Evolutionary conservation across 1,140 invertebrate species (phyloP).

Genomic region (Ceratosolen solmsi): DNA sequence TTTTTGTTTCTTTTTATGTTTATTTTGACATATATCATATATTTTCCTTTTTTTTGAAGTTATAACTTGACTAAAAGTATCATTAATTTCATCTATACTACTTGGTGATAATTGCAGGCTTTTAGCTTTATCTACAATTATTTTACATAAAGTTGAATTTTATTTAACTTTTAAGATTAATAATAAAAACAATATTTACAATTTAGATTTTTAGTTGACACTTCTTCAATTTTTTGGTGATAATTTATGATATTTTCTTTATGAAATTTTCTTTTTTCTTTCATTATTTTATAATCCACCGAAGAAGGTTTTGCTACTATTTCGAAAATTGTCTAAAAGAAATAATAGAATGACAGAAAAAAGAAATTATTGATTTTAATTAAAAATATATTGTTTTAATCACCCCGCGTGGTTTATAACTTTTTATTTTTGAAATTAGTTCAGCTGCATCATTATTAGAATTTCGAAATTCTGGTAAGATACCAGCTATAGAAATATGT

Average conservation of each 20-base stretch:
- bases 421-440: conserved; percentile 85
- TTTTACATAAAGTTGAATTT: neutral
- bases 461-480: conserved; percentile 67
- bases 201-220: neutral
- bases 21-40: conserved; percentile 74
- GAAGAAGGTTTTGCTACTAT: conserved; percentile 87
- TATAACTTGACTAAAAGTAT: conserved; percentile 74
- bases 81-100: conserved; percentile 66
- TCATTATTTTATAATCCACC: conserved; percentile 81
- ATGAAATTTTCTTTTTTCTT: conserved; percentile 80
- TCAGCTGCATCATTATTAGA: conserved; percentile 62
- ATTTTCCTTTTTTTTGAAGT: conserved; percentile 76
- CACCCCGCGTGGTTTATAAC: conserved; percentile 85
- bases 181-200: neutral
- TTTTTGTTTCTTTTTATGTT: conserved; percentile 75
- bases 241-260: conserved; percentile 76
- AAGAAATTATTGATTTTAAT: neutral
- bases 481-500: conserved; percentile 71
- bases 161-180: neutral
- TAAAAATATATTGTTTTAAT: conserved; percentile 12
- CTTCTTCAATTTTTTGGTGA: conserved; percentile 68
- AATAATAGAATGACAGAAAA: no score
- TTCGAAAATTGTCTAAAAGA: conserved; percentile 95
- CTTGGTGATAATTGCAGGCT: conserved; percentile 59
- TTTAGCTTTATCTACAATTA: conserved; percentile 29